Evolutionary conservation across 2,797 vertebrate species (phyloP).

Genomic region (Graptemys geographica): DNA sequence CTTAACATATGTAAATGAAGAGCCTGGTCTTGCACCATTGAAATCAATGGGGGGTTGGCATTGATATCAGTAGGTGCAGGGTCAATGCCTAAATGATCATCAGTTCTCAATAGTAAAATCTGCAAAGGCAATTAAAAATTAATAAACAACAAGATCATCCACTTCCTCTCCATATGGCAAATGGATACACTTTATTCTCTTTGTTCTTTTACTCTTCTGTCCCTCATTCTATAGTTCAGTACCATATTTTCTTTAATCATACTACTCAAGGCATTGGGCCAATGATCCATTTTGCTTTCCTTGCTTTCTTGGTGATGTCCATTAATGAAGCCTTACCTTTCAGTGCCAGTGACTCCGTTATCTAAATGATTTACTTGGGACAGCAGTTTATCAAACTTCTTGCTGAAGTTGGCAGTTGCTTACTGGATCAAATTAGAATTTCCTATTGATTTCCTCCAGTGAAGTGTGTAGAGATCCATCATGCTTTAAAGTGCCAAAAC

Average conservation of each 20-base stretch:
- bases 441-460: conserved; percentile 60
- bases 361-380: conserved; percentile 73
- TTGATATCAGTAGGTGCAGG: conserved; percentile 28
- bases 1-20: conserved; percentile 36
- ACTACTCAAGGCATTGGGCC: conserved; percentile 65
- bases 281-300: conserved; percentile 71
- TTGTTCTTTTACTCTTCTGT: conserved; percentile 47
- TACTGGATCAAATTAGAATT: conserved; percentile 48
- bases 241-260: conserved; percentile 70
- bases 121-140: conserved; percentile 9
- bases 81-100: conserved; percentile 16
- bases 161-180: conserved; percentile 45
- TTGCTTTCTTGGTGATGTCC: conserved; percentile 64
- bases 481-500: conserved; percentile 13
- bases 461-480: conserved; percentile 51
- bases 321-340: conserved; percentile 73
- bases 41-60: background rate
- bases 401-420: conserved; percentile 33
- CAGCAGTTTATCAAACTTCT: conserved; percentile 62
- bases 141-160: background rate
- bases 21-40: background rate
- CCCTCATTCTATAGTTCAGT: conserved; percentile 63
- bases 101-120: conserved; percentile 16
- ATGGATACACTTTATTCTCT: conserved; percentile 28
- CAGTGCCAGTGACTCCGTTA: conserved; percentile 52